These are phyloP conservation scores for Neoascia interrupta DNA, from an alignment of 2,888 invertebrate genomes.

Conservation along the genomic window DNA sequence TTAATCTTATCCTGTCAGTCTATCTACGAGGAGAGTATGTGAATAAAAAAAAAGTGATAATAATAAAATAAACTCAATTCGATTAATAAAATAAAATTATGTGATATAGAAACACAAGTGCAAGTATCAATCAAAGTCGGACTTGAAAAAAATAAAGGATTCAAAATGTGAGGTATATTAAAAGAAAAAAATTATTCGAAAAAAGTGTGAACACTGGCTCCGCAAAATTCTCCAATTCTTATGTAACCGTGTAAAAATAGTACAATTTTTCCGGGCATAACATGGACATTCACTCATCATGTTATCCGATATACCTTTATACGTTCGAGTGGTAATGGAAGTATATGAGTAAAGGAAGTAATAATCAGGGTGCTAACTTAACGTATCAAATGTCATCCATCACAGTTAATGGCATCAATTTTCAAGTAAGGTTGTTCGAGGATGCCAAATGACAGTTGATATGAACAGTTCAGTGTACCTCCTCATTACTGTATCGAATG, in stretches of 20 bases:
- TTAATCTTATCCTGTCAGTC: background rate
- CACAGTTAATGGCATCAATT: no score
- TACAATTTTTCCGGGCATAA: constrained; percentile 38
- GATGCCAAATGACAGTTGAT: no score
- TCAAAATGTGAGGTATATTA: constrained; percentile 36
- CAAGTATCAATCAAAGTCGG: background rate
- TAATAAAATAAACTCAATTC: constrained; percentile 1
- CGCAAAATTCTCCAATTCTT: constrained; percentile 6
- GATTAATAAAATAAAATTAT: constrained; percentile 6
- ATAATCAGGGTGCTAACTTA: no score
- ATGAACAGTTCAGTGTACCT: no score
- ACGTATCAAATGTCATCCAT: no score
- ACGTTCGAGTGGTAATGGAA: constrained; percentile 29
- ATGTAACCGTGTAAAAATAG: constrained; percentile 60
- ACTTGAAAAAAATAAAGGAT: constrained; percentile 14
- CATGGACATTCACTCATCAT: constrained; percentile 16
- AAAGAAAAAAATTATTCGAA: background rate
- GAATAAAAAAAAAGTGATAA: background rate
- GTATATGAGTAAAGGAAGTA: constrained; percentile 3
- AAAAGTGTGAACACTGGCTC: constrained; percentile 1
- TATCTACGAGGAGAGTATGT: constrained; percentile 39
- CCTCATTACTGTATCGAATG: no score
- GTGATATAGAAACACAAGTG: constrained; percentile 10
- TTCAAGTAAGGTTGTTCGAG: no score
- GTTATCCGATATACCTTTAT: constrained; percentile 50